phyloP scores from a whole-genome alignment of 2,797 vertebrate genomes.

The Bucorvus abyssinicus region DNA sequence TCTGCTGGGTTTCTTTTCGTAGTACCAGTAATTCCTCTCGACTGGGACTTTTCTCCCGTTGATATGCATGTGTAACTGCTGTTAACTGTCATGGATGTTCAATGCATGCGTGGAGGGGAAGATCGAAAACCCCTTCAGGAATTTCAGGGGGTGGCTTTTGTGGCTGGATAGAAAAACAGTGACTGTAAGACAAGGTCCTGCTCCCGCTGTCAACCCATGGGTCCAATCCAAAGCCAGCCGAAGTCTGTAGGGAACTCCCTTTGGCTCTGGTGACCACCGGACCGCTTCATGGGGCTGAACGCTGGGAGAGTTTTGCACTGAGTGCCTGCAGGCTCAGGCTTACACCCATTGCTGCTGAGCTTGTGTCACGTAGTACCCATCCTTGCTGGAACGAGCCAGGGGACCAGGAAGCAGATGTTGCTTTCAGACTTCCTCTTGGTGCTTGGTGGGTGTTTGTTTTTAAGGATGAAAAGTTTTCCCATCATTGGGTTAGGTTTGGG shows the following conservation, averaged over 20 bases:
- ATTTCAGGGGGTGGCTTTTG: slow-evolving; percentile 45
- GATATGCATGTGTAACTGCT: slow-evolving; percentile 63
- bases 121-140: slow-evolving; percentile 20
- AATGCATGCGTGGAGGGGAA: slow-evolving; percentile 45
- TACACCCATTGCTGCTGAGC: slow-evolving; percentile 19
- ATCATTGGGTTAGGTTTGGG: not conserved
- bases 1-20: slow-evolving; percentile 60
- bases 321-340: slow-evolving; percentile 52
- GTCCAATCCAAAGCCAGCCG: slow-evolving; percentile 20
- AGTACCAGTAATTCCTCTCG: slow-evolving; percentile 14
- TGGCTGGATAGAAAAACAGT: not conserved
- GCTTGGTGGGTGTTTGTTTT: slow-evolving; percentile 31
- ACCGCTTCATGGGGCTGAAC: not conserved
- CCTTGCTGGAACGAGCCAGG: not conserved
- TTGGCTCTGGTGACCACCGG: not conserved
- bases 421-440: slow-evolving; percentile 22
- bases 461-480: slow-evolving; percentile 3
- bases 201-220: not conserved
- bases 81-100: slow-evolving; percentile 47
- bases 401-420: not conserved
- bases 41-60: slow-evolving; percentile 33
- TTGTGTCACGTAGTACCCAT: not conserved
- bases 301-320: not conserved
- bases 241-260: not conserved
- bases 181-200: not conserved